Conservation (phyloP, 2,113 vertebrate species). For the Microtus ochrogaster region DNA sequence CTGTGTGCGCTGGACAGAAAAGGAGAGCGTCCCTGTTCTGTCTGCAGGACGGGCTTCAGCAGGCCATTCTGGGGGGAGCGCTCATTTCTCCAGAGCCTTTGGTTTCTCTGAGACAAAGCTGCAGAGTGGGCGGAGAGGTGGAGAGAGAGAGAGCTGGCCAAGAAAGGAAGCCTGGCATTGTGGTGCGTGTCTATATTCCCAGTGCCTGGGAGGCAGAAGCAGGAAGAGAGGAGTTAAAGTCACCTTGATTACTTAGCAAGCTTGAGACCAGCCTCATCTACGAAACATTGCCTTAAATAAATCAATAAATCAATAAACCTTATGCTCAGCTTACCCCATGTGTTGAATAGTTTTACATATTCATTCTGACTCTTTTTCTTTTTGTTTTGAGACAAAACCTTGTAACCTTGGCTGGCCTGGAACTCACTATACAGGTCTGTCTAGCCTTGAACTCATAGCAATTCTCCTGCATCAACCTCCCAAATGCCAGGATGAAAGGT, state of each 20-base stretch:
- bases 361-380: background rate
- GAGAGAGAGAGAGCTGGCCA: background rate
- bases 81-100: background rate
- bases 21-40: background rate
- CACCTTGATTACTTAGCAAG: background rate
- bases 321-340: background rate
- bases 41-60: background rate
- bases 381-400: background rate
- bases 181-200: background rate
- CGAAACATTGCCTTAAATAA: background rate
- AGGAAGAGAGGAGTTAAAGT: background rate
- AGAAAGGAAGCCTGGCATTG: background rate
- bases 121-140: background rate
- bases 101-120: constrained; percentile 11
- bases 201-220: background rate
- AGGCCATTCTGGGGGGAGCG: background rate
- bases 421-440: background rate
- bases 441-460: background rate
- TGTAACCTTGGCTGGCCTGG: background rate
- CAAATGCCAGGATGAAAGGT: background rate
- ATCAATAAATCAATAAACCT: background rate
- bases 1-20: constrained; percentile 6
- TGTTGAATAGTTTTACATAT: background rate
- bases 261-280: background rate
- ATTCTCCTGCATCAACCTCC: background rate